Base-by-base conservation (phyloP, 2,888 invertebrate species). In the Synergus gifuensis region DNA sequence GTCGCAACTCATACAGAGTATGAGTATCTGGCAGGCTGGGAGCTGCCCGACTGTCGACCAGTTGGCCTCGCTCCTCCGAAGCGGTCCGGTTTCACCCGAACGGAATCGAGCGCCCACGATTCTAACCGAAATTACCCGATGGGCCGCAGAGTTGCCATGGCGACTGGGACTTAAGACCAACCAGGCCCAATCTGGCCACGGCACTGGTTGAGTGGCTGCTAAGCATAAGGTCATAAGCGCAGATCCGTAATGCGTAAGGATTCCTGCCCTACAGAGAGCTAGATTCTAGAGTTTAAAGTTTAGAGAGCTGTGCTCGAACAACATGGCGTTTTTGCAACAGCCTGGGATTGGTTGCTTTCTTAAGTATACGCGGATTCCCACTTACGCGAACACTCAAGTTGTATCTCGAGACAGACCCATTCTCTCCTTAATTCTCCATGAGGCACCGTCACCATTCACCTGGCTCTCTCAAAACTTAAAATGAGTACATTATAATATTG, bases 21-120 rank as follows among this genome's bases (percentile, higher is more conserved):
- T 86, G 86, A 85, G 86, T 85, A 22, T 4, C 40, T 28, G 58
- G 22, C 42, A 18, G 54, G 76, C 82, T 81, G 83, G 77, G 80
- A 79, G 81, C 81, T 76, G 28, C 28, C 78, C 84, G 85, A 85
- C 87, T 78, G 81, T 85, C 88, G 90, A 90, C 91, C 89, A 89
- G 91, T 91, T 91, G 89, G 90, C 91, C 90, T 90, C 90, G 91
- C 88, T 86, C 83, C 79, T 76, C 84, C 91, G 90, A 81, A 85
- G 78, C 81, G 77, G 77, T 73, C 82, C 88, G 88, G 85, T 81
- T 44, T 66, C 63, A 22, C 76, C 82, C 88, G 89, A 88, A 49
- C 62, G 63, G 9, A 44, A 44, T n/a, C 88, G 89, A 84, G n/a
- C 63, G 1, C 62, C 22, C 60, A 69, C 86, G 86, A 85, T 76